These are phyloP conservation scores for Nymphalis polychloros DNA, from an alignment of 2,888 invertebrate genomes.

Conservation along the genomic window DNA sequence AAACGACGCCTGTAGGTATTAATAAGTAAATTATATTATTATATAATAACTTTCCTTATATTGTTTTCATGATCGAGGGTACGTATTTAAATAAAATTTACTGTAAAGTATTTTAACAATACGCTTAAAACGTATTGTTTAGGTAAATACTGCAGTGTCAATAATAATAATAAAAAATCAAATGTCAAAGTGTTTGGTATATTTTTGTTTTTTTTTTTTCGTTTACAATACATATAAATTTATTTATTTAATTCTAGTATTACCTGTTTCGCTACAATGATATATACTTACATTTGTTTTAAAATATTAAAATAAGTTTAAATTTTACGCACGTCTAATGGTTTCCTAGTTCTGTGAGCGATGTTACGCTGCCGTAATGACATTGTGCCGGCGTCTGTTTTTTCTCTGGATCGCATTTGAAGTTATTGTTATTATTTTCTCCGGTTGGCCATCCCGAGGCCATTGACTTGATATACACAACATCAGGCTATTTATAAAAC, in stretches of 20 bases:
- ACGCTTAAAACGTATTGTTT: no score
- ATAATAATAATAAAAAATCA: no score
- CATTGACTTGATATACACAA: constrained; percentile 49
- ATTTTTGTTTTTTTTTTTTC: no score
- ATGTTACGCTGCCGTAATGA: constrained; percentile 72
- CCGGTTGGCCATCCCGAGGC: constrained; percentile 62
- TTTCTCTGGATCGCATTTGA: constrained; percentile 74
- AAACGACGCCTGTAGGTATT: no score
- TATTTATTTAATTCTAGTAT: no score
- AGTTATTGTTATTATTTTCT: constrained; percentile 79
- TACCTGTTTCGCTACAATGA: no score
- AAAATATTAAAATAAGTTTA: background rate
- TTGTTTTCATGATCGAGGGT: background rate
- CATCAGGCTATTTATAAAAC: constrained; percentile 22
- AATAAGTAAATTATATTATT: background rate
- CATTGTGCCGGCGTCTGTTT: constrained; percentile 73
- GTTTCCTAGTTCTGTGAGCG: constrained; percentile 57
- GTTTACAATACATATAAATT: no score
- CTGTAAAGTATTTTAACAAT: no score
- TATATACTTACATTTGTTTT: background rate
- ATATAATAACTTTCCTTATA: background rate
- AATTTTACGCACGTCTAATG: constrained; percentile 43
- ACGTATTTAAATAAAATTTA: no score
- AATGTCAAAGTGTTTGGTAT: no score
- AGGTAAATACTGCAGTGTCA: no score